Base-by-base conservation (phyloP, 2,797 vertebrate genomes). In the Acridotheres tristis region DNA sequence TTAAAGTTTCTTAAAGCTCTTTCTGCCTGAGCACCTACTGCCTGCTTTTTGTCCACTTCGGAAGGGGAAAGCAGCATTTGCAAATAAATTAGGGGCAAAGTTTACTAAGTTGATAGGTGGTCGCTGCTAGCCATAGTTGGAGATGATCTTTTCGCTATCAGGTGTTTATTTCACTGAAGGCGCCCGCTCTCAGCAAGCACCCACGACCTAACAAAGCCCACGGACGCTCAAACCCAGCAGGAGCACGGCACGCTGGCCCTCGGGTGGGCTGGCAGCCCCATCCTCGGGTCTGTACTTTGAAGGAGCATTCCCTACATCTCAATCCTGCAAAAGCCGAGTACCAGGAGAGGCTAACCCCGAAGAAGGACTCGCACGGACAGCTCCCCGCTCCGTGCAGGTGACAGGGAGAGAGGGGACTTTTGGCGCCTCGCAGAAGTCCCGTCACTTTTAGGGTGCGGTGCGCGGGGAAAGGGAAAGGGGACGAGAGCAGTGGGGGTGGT, bases 201-300 rank as follows among this genome's bases (percentile, higher is more conserved):
- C 8, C 32, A 4, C 16, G 8, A 55, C 40, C 53, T 1, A 13
- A 26, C 12, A 50, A 34, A 77, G 72, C 1, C 16, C 61, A 12
- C 4, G 29, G 30, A 13, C 22, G 0, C 21, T 27, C 42, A 22
- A 29, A 7, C 5, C 36, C 53, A 7, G 7, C 43, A 4, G 10
- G 47, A 10, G 12, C 48, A 1, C 7, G 20, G 32, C 47, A 8
- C 6, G 9, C 21, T 21, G 57, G 5, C 53, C 38, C 20, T 12
- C 36, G 34, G 27, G 1, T 5, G 36, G n/a, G 26, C 6, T 16
- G 62, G 45, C 38, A 36, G 34, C 43, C 32, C 48, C n/a, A 2
- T 0, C 50, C 21, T 9, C 0, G 67, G 7, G 30, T 4, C 21
- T 15, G 54, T 14, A 12, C 57, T 32, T 18, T 9, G 30, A 23